Percentiles rank a stretch among this genome's conserved stretches.
Conservation (phyloP, 2,888 invertebrate species). For the Ptilodon capucinus region DNA sequence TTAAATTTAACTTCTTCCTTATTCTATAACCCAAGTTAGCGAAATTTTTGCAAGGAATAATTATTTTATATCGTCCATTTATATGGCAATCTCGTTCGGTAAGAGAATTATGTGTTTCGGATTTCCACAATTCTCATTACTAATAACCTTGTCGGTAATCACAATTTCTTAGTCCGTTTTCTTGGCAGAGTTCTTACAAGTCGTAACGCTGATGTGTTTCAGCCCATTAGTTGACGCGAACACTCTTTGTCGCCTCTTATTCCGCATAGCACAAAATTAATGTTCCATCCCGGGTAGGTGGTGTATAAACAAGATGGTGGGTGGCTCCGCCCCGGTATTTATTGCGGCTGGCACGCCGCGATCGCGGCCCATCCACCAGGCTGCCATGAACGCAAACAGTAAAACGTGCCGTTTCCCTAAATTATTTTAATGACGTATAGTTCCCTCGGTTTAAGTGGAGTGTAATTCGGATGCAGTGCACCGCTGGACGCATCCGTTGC, state of each 20-base stretch:
- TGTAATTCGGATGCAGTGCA: constrained; percentile 58
- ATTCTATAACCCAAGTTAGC: too few species aligned
- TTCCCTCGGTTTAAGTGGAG: constrained; percentile 58
- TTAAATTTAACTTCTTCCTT: too few species aligned
- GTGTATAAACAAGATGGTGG: constrained; percentile 68
- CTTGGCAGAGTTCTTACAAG: constrained; percentile 47
- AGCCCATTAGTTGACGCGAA: constrained; percentile 60
- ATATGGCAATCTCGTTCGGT: constrained; percentile 46
- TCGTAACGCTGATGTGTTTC: constrained; percentile 56
- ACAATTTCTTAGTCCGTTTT: constrained; percentile 23
- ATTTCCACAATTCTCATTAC: constrained; percentile 23
- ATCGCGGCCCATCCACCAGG: constrained; percentile 47
- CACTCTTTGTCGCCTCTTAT: constrained; percentile 67
- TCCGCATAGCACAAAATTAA: constrained; percentile 66
- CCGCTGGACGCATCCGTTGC: constrained; percentile 40
- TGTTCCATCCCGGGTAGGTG: constrained; percentile 59
- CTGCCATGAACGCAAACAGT: constrained; percentile 67
- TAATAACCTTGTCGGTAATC: constrained; percentile 32
- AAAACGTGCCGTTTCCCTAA: constrained; percentile 72
- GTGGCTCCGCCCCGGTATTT: constrained; percentile 64
- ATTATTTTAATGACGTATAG: constrained; percentile 74
- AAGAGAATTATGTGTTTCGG: constrained; percentile 29
- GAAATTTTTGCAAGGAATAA: too few species aligned
- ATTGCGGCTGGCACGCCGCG: constrained; percentile 63
- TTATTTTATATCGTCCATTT: too few species aligned